These are phyloP conservation scores for Aurelia sp. DNA, from an alignment of 30 jellyfish, hydroid and myxozoan genomes.

Conservation along the genomic window DNA sequence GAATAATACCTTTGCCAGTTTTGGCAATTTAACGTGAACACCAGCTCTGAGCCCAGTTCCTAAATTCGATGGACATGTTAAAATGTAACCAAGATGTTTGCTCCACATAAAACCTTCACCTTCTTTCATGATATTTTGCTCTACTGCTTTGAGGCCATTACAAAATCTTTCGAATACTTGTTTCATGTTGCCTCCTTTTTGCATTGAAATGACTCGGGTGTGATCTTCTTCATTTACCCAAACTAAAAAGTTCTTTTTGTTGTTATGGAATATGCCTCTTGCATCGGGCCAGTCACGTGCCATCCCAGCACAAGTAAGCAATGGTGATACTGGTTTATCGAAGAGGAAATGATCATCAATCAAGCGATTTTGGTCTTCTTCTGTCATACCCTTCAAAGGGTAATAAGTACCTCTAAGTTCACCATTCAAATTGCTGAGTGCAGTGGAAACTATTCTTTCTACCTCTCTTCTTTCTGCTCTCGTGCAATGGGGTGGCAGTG, in stretches of 20 bases:
- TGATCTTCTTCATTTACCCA: slow-evolving; percentile 93
- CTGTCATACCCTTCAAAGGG: slow-evolving; percentile 74
- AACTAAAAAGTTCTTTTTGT: slow-evolving; percentile 77
- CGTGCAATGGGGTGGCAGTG: slow-evolving; percentile 92
- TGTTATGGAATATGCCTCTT: slow-evolving; percentile 88
- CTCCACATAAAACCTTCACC: slow-evolving; percentile 91
- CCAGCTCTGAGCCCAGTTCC: slow-evolving; percentile 96
- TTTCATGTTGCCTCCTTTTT: slow-evolving; percentile 88
- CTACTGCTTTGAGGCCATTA: slow-evolving; percentile 77
- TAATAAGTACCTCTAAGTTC: slow-evolving; percentile 66
- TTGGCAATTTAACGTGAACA: slow-evolving; percentile 86
- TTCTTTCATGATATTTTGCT: slow-evolving; percentile 36
- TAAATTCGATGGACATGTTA: slow-evolving; percentile 90
- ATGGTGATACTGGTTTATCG: slow-evolving; percentile 90
- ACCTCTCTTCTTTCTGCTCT: slow-evolving; percentile 82
- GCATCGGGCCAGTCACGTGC: slow-evolving; percentile 98
- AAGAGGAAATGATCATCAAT: slow-evolving; percentile 75
- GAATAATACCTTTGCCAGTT: slow-evolving; percentile 54
- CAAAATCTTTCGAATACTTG: slow-evolving; percentile 82
- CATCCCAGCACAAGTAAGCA: slow-evolving; percentile 88
- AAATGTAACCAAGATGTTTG: slow-evolving; percentile 85
- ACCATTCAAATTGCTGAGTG: slow-evolving; percentile 55
- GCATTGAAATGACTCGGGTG: slow-evolving; percentile 88
- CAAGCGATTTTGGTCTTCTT: slow-evolving; percentile 74
- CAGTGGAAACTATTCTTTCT: slow-evolving; percentile 27